Evolutionary conservation across 2,113 vertebrate genomes (phyloP).

Genomic region (Chaetodon trifascialis): DNA sequence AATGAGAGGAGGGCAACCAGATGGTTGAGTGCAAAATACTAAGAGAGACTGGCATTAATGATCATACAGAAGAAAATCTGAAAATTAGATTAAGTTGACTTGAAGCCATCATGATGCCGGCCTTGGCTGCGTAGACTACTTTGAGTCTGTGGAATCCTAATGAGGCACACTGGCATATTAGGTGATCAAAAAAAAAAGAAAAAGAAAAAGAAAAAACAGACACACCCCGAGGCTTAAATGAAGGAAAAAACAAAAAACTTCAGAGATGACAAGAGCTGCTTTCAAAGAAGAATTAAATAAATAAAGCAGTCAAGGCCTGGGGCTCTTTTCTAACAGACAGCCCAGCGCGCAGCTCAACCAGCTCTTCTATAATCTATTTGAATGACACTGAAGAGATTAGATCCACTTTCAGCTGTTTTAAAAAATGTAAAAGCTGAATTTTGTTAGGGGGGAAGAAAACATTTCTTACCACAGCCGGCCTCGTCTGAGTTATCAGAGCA

Average conservation of each 20-base stretch:
- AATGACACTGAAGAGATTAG: slow-evolving; percentile 65
- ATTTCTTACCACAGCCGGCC: slow-evolving; percentile 76
- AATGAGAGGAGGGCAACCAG: not conserved
- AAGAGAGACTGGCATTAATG: slow-evolving; percentile 27
- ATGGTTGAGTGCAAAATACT: slow-evolving; percentile 15
- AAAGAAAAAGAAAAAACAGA: slow-evolving; percentile 23
- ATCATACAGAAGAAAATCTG: slow-evolving; percentile 22
- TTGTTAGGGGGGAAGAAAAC: not conserved
- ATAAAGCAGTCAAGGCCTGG: slow-evolving; percentile 66
- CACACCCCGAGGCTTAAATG: slow-evolving; percentile 68
- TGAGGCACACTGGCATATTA: slow-evolving; percentile 53
- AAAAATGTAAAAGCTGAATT: slow-evolving; percentile 9
- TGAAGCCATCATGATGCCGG: slow-evolving; percentile 30
- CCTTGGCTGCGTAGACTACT: slow-evolving; percentile 37
- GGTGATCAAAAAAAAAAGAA: slow-evolving; percentile 49
- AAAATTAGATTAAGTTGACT: slow-evolving; percentile 41
- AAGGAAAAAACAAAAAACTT: slow-evolving; percentile 59
- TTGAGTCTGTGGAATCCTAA: slow-evolving; percentile 54
- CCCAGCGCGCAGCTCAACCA: slow-evolving; percentile 44
- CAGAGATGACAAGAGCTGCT: slow-evolving; percentile 68
- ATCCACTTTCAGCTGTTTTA: slow-evolving; percentile 42
- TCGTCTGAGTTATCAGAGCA: slow-evolving; percentile 84
- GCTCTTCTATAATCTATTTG: slow-evolving; percentile 62
- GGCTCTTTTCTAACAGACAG: slow-evolving; percentile 66
- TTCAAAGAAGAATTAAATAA: slow-evolving; percentile 76